A percentile compares a stretch with the other conserved stretches of the same genome.
Evolutionary conservation across 2,888 invertebrate species (phyloP).

Genomic region (Amiota communis): DNA sequence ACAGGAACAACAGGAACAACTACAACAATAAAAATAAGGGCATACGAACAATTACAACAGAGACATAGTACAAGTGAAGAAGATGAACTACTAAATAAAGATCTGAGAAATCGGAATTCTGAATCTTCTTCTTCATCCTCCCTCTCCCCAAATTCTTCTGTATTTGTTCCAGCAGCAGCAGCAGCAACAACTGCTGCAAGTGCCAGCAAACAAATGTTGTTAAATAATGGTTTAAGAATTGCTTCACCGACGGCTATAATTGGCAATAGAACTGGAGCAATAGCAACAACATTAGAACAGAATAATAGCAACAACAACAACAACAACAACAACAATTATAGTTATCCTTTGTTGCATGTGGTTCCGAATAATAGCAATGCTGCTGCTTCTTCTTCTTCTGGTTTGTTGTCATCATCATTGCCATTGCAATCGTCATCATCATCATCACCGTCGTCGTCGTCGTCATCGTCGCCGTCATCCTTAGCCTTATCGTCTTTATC

Average conservation of each 20-base stretch:
- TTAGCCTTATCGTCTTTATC: no score
- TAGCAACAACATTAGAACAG: constrained; percentile 14
- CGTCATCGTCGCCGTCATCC: background rate
- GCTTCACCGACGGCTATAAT: constrained; percentile 48
- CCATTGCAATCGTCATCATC: background rate
- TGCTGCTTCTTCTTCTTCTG: no score
- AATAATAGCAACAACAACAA: constrained; percentile 12
- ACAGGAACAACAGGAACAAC: background rate
- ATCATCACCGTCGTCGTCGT: background rate
- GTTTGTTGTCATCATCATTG: background rate
- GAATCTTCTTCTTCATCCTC: no score
- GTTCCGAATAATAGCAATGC: background rate
- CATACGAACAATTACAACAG: background rate
- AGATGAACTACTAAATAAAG: background rate
- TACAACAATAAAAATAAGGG: background rate
- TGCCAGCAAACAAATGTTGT: constrained; percentile 31
- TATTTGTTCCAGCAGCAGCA: background rate
- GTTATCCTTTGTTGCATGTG: background rate
- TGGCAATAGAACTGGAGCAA: constrained; percentile 41
- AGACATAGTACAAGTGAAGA: constrained; percentile 2
- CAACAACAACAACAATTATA: constrained; percentile 2
- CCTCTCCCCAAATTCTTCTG: no score
- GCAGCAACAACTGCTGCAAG: background rate
- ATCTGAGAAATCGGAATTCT: no score
- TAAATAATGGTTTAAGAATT: constrained; percentile 47